Conservation (phyloP, 2,888 invertebrate species). For the Anthrax anthrax region DNA sequence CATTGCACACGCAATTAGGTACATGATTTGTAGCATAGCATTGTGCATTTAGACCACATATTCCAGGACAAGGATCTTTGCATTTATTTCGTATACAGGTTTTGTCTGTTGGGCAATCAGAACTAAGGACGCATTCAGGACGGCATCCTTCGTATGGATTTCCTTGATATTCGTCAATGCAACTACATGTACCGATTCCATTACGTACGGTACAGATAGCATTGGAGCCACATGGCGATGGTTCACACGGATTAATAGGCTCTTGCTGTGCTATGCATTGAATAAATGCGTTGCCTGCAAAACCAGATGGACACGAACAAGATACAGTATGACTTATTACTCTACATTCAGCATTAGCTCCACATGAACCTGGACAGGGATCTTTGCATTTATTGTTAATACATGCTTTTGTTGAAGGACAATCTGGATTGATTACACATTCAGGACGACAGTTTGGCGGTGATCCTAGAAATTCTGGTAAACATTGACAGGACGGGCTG, state of each 20-base stretch:
- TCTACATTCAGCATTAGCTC: slow-evolving; percentile 62
- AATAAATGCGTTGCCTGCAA: slow-evolving; percentile 68
- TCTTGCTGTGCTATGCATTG: slow-evolving; percentile 50
- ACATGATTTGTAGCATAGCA: slow-evolving; percentile 75
- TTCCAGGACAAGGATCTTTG: slow-evolving; percentile 70
- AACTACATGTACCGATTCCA: slow-evolving; percentile 66
- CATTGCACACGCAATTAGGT: slow-evolving; percentile 67
- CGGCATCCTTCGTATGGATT: slow-evolving; percentile 77
- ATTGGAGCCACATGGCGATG: slow-evolving; percentile 77
- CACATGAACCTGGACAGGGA: slow-evolving; percentile 72
- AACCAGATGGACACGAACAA: slow-evolving; percentile 62
- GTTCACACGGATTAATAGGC: slow-evolving; percentile 59
- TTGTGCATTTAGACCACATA: slow-evolving; percentile 69
- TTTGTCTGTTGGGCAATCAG: slow-evolving; percentile 70
- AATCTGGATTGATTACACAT: slow-evolving; percentile 69
- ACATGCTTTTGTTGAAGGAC: slow-evolving; percentile 61
- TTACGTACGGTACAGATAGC: slow-evolving; percentile 62
- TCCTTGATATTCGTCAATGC: slow-evolving; percentile 66
- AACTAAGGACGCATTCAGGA: slow-evolving; percentile 74
- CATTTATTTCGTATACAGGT: slow-evolving; percentile 75
- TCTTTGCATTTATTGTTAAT: slow-evolving; percentile 66
- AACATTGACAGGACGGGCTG: slow-evolving; percentile 59
- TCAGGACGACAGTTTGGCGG: slow-evolving; percentile 74
- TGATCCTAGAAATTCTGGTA: slow-evolving; percentile 59
- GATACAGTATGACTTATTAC: slow-evolving; percentile 68